phyloP scores from a whole-genome alignment of 2,797 vertebrate genomes.

The Coccyzus lansbergi region DNA sequence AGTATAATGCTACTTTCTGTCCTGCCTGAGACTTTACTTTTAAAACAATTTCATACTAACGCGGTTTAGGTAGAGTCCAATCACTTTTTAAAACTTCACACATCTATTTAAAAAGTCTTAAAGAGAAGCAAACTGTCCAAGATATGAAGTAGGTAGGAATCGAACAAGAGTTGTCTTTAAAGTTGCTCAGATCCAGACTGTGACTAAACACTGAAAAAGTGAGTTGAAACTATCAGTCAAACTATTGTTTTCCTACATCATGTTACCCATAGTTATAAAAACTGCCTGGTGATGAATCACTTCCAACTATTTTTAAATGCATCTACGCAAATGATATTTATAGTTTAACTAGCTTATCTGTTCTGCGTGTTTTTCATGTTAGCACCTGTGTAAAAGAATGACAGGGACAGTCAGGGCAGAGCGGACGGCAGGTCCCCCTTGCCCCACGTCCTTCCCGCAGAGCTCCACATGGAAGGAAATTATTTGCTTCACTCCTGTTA shows the following conservation, averaged over 20 bases:
- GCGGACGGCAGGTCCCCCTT: not conserved
- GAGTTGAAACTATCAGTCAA: conserved; percentile 46
- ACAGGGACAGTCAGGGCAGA: conserved; percentile 33
- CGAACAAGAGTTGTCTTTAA: not conserved
- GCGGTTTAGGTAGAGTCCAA: not conserved
- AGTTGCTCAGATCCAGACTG: not conserved
- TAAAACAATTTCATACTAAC: not conserved
- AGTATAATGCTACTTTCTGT: not conserved
- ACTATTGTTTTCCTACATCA: conserved; percentile 61
- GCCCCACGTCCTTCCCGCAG: not conserved
- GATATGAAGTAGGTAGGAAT: not conserved
- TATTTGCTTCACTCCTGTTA: not conserved
- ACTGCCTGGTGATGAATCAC: conserved; percentile 72
- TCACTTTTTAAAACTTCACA: not conserved
- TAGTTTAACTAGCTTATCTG: conserved; percentile 76
- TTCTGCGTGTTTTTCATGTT: conserved; percentile 71
- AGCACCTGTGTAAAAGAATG: conserved; percentile 71
- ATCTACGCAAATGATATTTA: conserved; percentile 76
- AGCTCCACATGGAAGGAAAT: not conserved
- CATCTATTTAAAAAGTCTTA: not conserved
- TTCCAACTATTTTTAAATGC: conserved; percentile 76
- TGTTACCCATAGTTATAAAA: conserved; percentile 71
- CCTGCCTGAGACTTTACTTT: not conserved
- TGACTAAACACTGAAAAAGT: not conserved
- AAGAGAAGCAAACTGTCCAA: not conserved